Base-by-base conservation (phyloP, 2,797 vertebrate genomes). In the Chelmon rostratus region DNA sequence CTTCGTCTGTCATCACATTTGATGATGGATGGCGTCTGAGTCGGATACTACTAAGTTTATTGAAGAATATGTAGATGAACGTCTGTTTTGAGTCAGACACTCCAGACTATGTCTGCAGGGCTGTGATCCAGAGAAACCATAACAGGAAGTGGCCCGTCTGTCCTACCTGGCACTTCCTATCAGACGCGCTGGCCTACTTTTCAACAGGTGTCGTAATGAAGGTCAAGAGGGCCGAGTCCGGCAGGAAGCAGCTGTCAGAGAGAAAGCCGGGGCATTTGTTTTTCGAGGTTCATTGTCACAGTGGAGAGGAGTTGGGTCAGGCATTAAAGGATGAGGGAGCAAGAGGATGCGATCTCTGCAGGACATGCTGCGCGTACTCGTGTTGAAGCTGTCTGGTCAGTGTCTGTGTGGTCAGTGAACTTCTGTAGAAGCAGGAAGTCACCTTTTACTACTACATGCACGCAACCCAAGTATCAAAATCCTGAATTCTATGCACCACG, bases 201-300 rank as follows among this genome's bases (percentile, higher is more conserved):
- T 86, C 13, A 40, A 35, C 61, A 46, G 8, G 62, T 76, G 57
- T 68, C 0, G 3, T 62, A 77, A 77, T 68, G 13, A 58, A 90
- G 86, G 85, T 88, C 85, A 76, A 66, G 54, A 67, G 52, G 68
- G 40, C 40, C 3, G 11, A 65, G 64, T 64, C 50, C 52, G 72
- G 64, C 89, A 91, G 91, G 91, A 93, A 89, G 73, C 90, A 93
- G 88, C 87, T 91, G 90, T 62, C 52, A 35, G 67, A 53, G 69
- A 64, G 82, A 87, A 85, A 79, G 86, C 73, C 11, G 10, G 2
- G n/a, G 47, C 31, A 18, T 86, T 88, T 87, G 79, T 79, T 88
- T 88, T 50, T 81, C 4, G 25, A 70, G 64, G 87, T 82, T 93
- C 78, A 80, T 88, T 91, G 79, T 90, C 89, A 73, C 75, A 57